Evolutionary conservation across 1,140 invertebrate species (phyloP), one percentile per base, ranked within the genome.

Genomic region (Monomorium pharaonis): DNA sequence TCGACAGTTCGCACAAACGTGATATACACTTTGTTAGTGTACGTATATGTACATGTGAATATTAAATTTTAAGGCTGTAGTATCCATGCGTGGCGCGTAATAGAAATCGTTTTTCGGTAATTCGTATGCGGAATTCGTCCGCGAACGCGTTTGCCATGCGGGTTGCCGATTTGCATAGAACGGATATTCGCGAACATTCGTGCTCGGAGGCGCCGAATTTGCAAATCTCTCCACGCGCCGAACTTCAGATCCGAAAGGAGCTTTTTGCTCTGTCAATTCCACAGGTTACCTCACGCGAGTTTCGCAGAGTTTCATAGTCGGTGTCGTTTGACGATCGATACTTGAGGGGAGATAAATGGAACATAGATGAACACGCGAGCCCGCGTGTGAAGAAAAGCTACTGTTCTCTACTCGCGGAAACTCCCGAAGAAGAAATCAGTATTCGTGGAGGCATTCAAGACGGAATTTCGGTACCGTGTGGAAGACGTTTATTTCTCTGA

Each of bases 211-310:
- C 27, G 18, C 27, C 67, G 67, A 60, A 83, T 83, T 72, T 72
- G 51, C 78, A 44, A 80, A 74, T 44, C 67, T 81, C 78, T 69
- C 77, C 63, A 80, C 77, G 77, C 33, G 47, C 67, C 54, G n/a
- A 83, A 83, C 49, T 58, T 74, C 51, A 24, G 42, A 60, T 33
- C 24, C 51, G 37, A 58, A 72, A 72, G 78, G 33, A 72, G 67
- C 67, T 83, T 83, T 74, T 83, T 74, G 67, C 78, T 47, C 33
- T 58, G 78, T 58, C 78, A 83, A 83, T 83, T 83, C 78, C 51
- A 83, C 78, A 83, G 67, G 67, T 83, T 70, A 83, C 51, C 27
- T 83, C 51, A 33, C 51, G 67, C 37, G 49, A 42, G 78, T 33
- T 44, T 44, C 78, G 54, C n/a, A 12, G 51, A 44, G 49, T 72